phyloP scores from a whole-genome alignment of 2,888 invertebrate species.

The Phymatocera aterrima region DNA sequence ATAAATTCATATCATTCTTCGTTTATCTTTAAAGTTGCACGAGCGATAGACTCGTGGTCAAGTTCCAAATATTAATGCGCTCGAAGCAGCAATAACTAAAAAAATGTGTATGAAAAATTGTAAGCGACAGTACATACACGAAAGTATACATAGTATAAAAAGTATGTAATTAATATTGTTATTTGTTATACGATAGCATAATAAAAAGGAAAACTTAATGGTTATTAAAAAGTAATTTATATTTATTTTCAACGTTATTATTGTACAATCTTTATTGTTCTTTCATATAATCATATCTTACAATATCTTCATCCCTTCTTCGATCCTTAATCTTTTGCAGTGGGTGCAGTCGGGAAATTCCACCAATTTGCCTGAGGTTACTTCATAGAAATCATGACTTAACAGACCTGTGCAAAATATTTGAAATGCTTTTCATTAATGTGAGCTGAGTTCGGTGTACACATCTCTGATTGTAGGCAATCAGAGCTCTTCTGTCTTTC shows the following conservation, averaged over 20 bases:
- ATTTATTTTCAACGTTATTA: not conserved
- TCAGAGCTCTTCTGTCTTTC: too few species aligned
- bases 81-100: conserved; percentile 13
- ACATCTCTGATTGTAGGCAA: too few species aligned
- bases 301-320: too few species aligned
- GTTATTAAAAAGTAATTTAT: conserved; percentile 24
- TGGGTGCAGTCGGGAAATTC: too few species aligned
- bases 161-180: conserved; percentile 59
- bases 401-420: too few species aligned
- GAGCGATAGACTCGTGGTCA: not conserved
- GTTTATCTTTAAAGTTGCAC: not conserved
- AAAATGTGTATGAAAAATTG: conserved; percentile 34
- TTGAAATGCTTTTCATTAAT: too few species aligned
- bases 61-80: conserved; percentile 4
- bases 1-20: not conserved
- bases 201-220: conserved; percentile 49
- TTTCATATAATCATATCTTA: too few species aligned
- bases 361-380: too few species aligned
- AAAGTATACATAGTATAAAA: conserved; percentile 53
- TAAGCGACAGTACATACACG: conserved; percentile 44
- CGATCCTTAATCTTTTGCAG: not conserved
- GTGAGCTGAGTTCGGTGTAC: too few species aligned
- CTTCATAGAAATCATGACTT: too few species aligned
- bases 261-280: not conserved
- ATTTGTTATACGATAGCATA: conserved; percentile 58